Percentiles rank a stretch among this genome's conserved stretches.
Conservation (phyloP, 2,113 vertebrate genomes). For the Aplodontia rufa region DNA sequence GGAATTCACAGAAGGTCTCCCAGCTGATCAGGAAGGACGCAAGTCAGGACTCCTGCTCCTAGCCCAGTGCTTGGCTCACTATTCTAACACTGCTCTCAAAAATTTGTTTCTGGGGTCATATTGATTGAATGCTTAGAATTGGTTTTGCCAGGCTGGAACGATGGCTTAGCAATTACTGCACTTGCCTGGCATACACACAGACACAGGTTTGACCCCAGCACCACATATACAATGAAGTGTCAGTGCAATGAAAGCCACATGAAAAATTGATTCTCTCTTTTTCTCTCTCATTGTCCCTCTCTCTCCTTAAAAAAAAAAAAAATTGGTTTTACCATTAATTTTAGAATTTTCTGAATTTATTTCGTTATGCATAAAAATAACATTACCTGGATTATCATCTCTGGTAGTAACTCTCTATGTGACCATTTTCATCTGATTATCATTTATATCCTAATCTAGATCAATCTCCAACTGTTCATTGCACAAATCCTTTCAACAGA, state of each 20-base stretch:
- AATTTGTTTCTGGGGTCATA: neutral
- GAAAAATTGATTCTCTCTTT: no score
- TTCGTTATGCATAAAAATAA: constrained; percentile 4
- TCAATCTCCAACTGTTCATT: neutral
- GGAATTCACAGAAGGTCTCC: neutral
- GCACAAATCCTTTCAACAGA: neutral
- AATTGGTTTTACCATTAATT: neutral
- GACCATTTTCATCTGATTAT: neutral
- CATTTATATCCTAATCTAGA: neutral
- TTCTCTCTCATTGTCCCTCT: no score
- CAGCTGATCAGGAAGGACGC: neutral
- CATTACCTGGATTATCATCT: neutral
- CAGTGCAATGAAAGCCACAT: no score
- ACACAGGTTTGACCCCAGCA: no score
- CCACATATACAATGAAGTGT: no score
- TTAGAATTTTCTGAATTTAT: neutral
- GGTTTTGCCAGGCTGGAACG: constrained; percentile 30
- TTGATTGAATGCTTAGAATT: neutral
- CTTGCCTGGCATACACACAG: no score
- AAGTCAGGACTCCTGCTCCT: neutral
- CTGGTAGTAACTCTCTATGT: neutral
- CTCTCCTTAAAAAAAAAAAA: no score
- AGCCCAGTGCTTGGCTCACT: neutral
- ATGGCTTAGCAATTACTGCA: no score
- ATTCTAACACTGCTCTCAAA: neutral